Conservation (phyloP, 2,888 invertebrate species). For the Neria commutata region DNA sequence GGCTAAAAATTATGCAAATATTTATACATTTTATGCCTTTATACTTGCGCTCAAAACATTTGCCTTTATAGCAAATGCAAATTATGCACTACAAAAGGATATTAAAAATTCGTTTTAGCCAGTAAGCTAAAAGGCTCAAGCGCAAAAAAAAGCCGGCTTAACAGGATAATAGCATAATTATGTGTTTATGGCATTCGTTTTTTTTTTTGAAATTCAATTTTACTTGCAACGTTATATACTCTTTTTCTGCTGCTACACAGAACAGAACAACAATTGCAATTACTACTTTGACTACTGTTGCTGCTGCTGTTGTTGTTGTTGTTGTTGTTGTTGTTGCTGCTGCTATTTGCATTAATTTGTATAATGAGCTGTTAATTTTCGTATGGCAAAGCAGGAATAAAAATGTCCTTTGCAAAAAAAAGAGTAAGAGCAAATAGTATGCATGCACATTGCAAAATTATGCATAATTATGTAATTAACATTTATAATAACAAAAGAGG, state of each 20-base stretch:
- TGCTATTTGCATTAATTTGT: slow-evolving; percentile 20
- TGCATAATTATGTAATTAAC: slow-evolving; percentile 59
- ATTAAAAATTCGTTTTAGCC: too few species aligned
- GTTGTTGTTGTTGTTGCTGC: slow-evolving; percentile 39
- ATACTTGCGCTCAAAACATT: too few species aligned
- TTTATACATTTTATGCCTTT: too few species aligned
- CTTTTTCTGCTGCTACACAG: slow-evolving; percentile 1
- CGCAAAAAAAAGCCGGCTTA: slow-evolving; percentile 19
- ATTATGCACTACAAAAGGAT: too few species aligned
- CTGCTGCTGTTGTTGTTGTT: too few species aligned
- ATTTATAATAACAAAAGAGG: slow-evolving; percentile 48
- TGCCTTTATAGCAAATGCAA: too few species aligned
- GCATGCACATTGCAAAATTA: slow-evolving; percentile 38
- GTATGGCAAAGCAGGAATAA: slow-evolving; percentile 9
- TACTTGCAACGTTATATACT: slow-evolving; percentile 3
- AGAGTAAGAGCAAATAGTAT: slow-evolving; percentile 13
- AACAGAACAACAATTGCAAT: slow-evolving; percentile 3
- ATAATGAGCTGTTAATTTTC: slow-evolving; percentile 51
- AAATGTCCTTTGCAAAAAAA: not conserved
- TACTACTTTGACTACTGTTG: too few species aligned
- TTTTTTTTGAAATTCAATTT: slow-evolving; percentile 10
- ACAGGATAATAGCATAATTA: slow-evolving; percentile 53
- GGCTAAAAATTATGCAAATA: too few species aligned
- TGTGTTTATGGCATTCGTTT: slow-evolving; percentile 17
- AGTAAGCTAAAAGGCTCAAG: too few species aligned